phyloP scores from a whole-genome alignment of 2,797 vertebrate species.

The Threskiornis aethiopicus region DNA sequence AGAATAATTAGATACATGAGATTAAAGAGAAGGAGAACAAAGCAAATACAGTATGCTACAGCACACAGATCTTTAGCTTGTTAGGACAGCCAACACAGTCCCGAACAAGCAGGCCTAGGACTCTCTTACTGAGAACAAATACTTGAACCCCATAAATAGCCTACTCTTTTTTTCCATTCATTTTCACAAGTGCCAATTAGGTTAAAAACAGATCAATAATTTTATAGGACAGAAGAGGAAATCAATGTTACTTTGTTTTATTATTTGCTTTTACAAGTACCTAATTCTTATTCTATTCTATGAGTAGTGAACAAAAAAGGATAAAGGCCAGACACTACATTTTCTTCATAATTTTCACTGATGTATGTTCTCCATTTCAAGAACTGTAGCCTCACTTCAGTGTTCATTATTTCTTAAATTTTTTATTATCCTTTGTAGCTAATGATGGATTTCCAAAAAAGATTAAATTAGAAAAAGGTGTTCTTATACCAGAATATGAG shows the following conservation, averaged over 20 bases:
- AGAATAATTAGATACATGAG: conserved; percentile 5
- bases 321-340: neutral
- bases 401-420: neutral
- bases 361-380: neutral
- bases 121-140: conserved; percentile 28
- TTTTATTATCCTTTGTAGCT: neutral
- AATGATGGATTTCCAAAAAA: neutral
- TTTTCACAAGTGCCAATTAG: conserved; percentile 70
- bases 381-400: neutral
- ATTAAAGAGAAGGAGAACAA: conserved; percentile 62
- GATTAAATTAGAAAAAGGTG: neutral
- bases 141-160: conserved; percentile 36
- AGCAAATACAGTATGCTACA: neutral
- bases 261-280: neutral
- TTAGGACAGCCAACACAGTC: neutral
- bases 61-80: neutral
- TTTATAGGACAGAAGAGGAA: neutral
- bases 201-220: conserved; percentile 58
- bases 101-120: neutral
- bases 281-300: neutral
- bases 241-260: conserved; percentile 44
- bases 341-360: conserved; percentile 16
- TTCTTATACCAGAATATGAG: neutral
- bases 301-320: neutral
- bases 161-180: conserved; percentile 41